Evolutionary conservation across 2,113 vertebrate genomes (phyloP).

Genomic region (Dissostichus mawsoni): DNA sequence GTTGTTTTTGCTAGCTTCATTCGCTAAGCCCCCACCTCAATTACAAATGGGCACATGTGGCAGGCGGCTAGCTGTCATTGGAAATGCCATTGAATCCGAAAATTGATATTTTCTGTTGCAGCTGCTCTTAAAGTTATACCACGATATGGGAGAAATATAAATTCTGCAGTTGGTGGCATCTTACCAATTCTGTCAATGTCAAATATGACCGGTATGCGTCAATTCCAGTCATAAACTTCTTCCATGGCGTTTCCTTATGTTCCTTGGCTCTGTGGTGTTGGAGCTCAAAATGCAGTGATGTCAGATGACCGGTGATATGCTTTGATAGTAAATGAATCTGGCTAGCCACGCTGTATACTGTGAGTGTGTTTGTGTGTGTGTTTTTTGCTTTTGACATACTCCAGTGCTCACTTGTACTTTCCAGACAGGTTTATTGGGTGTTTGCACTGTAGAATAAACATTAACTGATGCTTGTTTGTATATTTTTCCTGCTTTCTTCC

Average conservation of each 20-base stretch:
- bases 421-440: conserved; percentile 71
- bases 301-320: conserved; percentile 31
- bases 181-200: conserved; percentile 36
- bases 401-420: conserved; percentile 32
- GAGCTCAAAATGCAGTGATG: conserved; percentile 19
- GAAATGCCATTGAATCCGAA: conserved; percentile 39
- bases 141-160: conserved; percentile 23
- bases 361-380: conserved; percentile 2
- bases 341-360: background rate
- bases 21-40: conserved; percentile 42
- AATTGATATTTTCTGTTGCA: conserved; percentile 48
- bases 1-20: conserved; percentile 69
- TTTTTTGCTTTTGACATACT: conserved; percentile 34
- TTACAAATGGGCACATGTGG: conserved; percentile 29
- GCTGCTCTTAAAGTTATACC: conserved; percentile 7
- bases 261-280: conserved; percentile 23
- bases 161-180: conserved; percentile 19
- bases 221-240: conserved; percentile 10
- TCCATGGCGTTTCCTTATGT: conserved; percentile 12
- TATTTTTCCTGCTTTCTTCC: conserved; percentile 34
- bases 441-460: conserved; percentile 63
- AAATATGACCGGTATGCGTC: conserved; percentile 37
- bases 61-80: conserved; percentile 51
- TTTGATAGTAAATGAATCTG: conserved; percentile 42
- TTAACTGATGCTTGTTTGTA: conserved; percentile 41